These are phyloP conservation scores for Xenopus tropicalis DNA, from an alignment of 2,113 vertebrate species.

Conservation along the genomic window DNA sequence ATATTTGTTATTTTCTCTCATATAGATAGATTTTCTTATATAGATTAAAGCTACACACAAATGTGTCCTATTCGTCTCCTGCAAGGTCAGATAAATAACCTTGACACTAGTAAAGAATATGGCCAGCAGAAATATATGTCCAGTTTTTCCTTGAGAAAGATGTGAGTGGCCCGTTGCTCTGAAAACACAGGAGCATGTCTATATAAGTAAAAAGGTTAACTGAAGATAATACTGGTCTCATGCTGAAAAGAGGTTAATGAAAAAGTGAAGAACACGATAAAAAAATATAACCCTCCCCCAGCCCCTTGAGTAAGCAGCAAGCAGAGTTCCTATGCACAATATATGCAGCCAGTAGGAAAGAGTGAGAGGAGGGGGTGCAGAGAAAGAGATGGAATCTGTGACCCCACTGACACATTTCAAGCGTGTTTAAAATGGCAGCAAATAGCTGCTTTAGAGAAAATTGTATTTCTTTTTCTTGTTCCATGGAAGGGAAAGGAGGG, in stretches of 20 bases:
- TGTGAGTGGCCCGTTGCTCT: no score
- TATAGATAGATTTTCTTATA: no score
- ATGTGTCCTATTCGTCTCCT: no score
- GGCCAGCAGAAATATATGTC: no score
- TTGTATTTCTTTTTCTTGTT: slow-evolving; percentile 28
- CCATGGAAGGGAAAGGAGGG: slow-evolving; percentile 15
- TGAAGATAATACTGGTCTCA: neutral
- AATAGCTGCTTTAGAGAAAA: slow-evolving; percentile 45
- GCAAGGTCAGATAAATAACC: no score
- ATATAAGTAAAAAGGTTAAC: slow-evolving; percentile 2
- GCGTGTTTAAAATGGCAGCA: slow-evolving; percentile 31
- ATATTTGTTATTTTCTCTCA: no score
- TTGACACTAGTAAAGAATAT: no score
- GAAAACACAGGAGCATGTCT: neutral
- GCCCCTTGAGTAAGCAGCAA: slow-evolving; percentile 56
- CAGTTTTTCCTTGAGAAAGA: no score
- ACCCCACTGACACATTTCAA: slow-evolving; percentile 35
- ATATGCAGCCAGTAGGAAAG: slow-evolving; percentile 42
- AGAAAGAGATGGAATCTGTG: slow-evolving; percentile 44
- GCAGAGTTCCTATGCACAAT: slow-evolving; percentile 50
- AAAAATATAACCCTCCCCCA: slow-evolving; percentile 24
- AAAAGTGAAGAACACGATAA: slow-evolving; percentile 33
- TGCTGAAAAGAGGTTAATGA: slow-evolving; percentile 41
- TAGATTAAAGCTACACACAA: no score
- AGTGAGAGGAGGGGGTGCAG: neutral